A percentile compares a stretch with the other conserved stretches of the same genome.
Conservation (phyloP, 2,888 invertebrate genomes). For the Mimachlamys varia region DNA sequence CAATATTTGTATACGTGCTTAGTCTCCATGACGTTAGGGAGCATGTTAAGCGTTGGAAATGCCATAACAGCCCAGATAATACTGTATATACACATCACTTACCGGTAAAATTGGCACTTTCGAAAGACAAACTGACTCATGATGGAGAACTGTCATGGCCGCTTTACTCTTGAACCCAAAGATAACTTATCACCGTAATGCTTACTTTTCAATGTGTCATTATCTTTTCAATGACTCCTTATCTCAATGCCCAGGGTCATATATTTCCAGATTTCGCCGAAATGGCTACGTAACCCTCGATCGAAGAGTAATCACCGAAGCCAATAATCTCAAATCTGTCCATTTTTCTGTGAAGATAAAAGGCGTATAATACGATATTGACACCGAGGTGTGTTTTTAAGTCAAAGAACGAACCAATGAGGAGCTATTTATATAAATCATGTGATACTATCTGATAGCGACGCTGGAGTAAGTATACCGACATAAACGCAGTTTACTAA, state of each 20-base stretch:
- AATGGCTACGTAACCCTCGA: slow-evolving; percentile 34
- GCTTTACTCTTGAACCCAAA: background rate
- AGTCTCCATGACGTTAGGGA: slow-evolving; percentile 30
- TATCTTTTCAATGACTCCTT: slow-evolving; percentile 29
- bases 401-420: background rate
- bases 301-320: background rate
- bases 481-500: background rate
- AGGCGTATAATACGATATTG: slow-evolving; percentile 1
- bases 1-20: slow-evolving; percentile 31
- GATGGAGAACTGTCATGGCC: slow-evolving; percentile 20
- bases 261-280: slow-evolving; percentile 22
- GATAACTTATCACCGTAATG: background rate
- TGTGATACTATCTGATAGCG: background rate
- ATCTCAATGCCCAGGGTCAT: background rate
- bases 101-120: slow-evolving; percentile 29
- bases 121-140: background rate
- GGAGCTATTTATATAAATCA: slow-evolving; percentile 23
- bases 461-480: background rate
- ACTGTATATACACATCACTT: slow-evolving; percentile 23
- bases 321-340: background rate
- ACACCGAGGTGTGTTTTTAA: background rate
- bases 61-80: slow-evolving; percentile 28
- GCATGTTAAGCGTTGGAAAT: slow-evolving; percentile 31
- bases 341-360: slow-evolving; percentile 26
- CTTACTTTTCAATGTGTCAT: slow-evolving; percentile 31